Evolutionary conservation across 1,140 invertebrate genomes (phyloP).

Genomic region (Neodiprion fabricii): DNA sequence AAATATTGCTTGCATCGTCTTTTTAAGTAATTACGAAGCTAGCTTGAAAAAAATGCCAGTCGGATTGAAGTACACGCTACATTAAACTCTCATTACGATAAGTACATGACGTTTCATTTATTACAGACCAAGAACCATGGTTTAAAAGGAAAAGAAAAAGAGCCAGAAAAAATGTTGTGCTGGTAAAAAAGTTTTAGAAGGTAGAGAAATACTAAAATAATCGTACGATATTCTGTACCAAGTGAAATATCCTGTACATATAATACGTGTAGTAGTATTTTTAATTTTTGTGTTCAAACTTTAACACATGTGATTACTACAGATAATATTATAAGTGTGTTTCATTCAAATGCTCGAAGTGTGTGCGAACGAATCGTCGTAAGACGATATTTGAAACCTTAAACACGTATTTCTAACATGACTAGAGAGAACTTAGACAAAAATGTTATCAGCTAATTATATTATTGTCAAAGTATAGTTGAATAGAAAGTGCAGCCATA

Average conservation of each 20-base stretch:
- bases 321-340: constrained; percentile 6
- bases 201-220: background rate
- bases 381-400: background rate
- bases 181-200: background rate
- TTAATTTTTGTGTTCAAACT: background rate
- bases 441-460: background rate
- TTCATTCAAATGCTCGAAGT: background rate
- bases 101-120: constrained; percentile 1
- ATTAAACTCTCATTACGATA: background rate
- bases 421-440: background rate
- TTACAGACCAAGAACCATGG: background rate
- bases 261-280: constrained; percentile 4
- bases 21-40: constrained; percentile 26
- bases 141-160: background rate
- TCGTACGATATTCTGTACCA: constrained; percentile 1
- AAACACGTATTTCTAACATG: constrained; percentile 1
- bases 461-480: constrained; percentile 4
- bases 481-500: constrained; percentile 1
- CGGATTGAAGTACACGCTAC: constrained; percentile 4
- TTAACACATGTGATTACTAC: constrained; percentile 4
- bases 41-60: constrained; percentile 23
- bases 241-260: constrained; percentile 7
- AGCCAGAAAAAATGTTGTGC: background rate
- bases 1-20: constrained; percentile 42
- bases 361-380: background rate